Evolutionary conservation across 2,888 invertebrate species (phyloP).

Genomic region (Hyles lineata): DNA sequence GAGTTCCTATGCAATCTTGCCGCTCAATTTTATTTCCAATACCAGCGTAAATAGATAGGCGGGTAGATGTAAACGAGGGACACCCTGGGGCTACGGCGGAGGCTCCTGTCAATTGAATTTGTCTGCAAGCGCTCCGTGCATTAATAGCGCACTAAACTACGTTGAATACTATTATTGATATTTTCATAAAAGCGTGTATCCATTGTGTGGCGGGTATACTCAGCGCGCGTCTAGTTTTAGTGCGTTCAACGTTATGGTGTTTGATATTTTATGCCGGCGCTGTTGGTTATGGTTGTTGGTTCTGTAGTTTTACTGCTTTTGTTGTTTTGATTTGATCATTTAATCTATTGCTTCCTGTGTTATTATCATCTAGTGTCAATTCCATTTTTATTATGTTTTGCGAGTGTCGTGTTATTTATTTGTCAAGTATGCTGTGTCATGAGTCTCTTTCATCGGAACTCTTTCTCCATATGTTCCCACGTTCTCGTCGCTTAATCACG

Average conservation of each 20-base stretch:
- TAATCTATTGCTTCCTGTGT: slow-evolving; percentile 52
- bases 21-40: slow-evolving; percentile 78
- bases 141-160: slow-evolving; percentile 80
- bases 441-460: slow-evolving; percentile 60
- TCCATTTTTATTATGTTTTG: background rate
- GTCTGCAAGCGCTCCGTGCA: slow-evolving; percentile 79
- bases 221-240: slow-evolving; percentile 65
- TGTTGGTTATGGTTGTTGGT: slow-evolving; percentile 53
- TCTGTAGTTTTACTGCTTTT: slow-evolving; percentile 62
- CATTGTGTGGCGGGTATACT: slow-evolving; percentile 63
- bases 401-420: background rate
- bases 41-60: slow-evolving; percentile 76
- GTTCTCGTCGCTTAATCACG: slow-evolving; percentile 76
- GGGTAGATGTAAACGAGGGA: slow-evolving; percentile 74
- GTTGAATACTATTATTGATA: slow-evolving; percentile 75
- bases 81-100: slow-evolving; percentile 74
- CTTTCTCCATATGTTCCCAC: slow-evolving; percentile 74
- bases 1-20: slow-evolving; percentile 74
- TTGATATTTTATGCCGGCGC: slow-evolving; percentile 63
- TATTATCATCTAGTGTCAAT: slow-evolving; percentile 14
- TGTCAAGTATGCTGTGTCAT: slow-evolving; percentile 37
- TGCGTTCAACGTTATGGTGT: slow-evolving; percentile 64
- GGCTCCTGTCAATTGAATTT: slow-evolving; percentile 83
- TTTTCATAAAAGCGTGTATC: slow-evolving; percentile 72
- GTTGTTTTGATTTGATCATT: slow-evolving; percentile 60